phyloP scores from a whole-genome alignment of 2,797 vertebrate genomes.

The Pangasius djambal region DNA sequence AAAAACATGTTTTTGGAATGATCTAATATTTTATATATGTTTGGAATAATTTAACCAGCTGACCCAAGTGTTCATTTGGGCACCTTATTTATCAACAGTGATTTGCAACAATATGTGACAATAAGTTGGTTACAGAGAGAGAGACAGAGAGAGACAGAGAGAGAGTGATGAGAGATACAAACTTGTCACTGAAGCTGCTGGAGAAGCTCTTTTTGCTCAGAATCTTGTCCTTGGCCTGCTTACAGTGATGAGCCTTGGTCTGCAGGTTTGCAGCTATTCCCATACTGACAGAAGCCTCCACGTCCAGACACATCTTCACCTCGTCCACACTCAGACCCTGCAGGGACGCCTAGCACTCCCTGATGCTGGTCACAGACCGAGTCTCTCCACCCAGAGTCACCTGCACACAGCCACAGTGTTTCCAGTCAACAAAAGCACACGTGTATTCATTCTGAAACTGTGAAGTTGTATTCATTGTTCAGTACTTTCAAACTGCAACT shows the following conservation, averaged over 20 bases:
- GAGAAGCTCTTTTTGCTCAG: slow-evolving; percentile 73
- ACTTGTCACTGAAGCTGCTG: slow-evolving; percentile 77
- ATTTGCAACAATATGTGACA: too few relatives aligned
- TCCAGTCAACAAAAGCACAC: slow-evolving; percentile 60
- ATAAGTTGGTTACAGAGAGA: too few relatives aligned
- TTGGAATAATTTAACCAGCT: too few relatives aligned
- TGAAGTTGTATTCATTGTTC: too few relatives aligned
- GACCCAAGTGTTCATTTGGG: too few relatives aligned
- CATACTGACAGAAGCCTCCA: slow-evolving; percentile 62
- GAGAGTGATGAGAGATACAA: background rate
- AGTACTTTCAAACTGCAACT: slow-evolving; percentile 34
- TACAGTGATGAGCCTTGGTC: slow-evolving; percentile 48
- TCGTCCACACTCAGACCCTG: slow-evolving; percentile 57
- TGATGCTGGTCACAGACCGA: slow-evolving; percentile 61
- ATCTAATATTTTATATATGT: too few relatives aligned
- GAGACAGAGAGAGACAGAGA: too few relatives aligned
- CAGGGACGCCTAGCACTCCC: slow-evolving; percentile 59
- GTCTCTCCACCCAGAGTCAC: slow-evolving; percentile 65
- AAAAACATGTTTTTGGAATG: background rate
- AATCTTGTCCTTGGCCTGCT: slow-evolving; percentile 54
- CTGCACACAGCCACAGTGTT: slow-evolving; percentile 2
- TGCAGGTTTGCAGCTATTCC: too few relatives aligned
- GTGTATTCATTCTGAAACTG: slow-evolving; percentile 38
- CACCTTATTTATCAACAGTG: too few relatives aligned
- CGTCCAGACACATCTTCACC: slow-evolving; percentile 68